Conservation (phyloP, 2,113 vertebrate genomes). For the Maylandia zebra region DNA sequence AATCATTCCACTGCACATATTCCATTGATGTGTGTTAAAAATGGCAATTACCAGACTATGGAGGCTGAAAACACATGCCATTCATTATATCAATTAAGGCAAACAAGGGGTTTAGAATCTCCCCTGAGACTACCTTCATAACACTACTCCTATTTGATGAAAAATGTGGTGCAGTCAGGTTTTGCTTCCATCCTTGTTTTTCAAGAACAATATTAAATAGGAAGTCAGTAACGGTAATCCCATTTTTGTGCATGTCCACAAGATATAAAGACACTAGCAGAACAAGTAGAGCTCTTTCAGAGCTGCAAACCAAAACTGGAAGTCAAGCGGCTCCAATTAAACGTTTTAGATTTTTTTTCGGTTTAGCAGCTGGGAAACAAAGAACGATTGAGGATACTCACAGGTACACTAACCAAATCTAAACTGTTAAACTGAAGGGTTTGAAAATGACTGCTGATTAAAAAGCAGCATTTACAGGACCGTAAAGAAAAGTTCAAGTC, state of each 20-base stretch:
- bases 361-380: neutral
- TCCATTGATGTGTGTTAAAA: slow-evolving; percentile 71
- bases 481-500: neutral
- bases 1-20: slow-evolving; percentile 62
- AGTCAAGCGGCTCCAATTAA: neutral
- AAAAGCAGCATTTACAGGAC: neutral
- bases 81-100: slow-evolving; percentile 76
- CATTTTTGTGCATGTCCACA: neutral
- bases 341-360: neutral
- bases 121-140: slow-evolving; percentile 60
- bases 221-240: neutral
- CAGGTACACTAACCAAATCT: neutral
- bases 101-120: slow-evolving; percentile 67
- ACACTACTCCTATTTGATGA: slow-evolving; percentile 53
- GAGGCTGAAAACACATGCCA: slow-evolving; percentile 59
- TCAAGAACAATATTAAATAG: slow-evolving; percentile 10
- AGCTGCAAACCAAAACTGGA: neutral
- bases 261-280: neutral
- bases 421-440: neutral
- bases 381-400: neutral
- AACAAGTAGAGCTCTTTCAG: neutral
- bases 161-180: slow-evolving; percentile 16
- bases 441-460: neutral
- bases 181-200: slow-evolving; percentile 30
- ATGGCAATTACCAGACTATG: slow-evolving; percentile 70